Evolutionary conservation across 2,797 vertebrate genomes (phyloP).

Genomic region (Anguilla marmorata): DNA sequence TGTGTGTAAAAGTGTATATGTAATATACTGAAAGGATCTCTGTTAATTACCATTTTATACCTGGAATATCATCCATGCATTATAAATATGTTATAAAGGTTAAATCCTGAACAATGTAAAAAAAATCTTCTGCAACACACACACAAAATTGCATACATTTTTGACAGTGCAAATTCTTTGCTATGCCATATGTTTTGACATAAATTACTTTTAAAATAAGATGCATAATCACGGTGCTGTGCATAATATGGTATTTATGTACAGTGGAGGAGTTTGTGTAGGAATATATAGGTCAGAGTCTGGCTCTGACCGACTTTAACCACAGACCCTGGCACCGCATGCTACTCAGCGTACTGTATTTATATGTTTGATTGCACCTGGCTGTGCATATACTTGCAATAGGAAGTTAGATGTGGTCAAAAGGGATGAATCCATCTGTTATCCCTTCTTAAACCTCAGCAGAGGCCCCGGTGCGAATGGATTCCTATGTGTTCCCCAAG

Average conservation of each 20-base stretch:
- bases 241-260: neutral
- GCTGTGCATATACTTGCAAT: neutral
- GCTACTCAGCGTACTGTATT: neutral
- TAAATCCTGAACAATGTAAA: neutral
- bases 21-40: neutral
- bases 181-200: neutral
- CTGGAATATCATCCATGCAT: neutral
- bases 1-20: neutral
- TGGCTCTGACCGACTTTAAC: neutral
- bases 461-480: neutral
- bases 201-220: neutral
- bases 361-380: constrained; percentile 4
- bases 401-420: neutral
- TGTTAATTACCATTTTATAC: neutral
- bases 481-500: neutral
- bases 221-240: neutral
- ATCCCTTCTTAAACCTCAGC: neutral
- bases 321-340: neutral
- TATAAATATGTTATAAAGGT: neutral
- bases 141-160: neutral
- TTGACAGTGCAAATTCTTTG: neutral
- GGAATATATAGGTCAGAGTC: constrained; percentile 2
- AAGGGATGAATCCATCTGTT: neutral
- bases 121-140: neutral
- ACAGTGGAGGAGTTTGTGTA: neutral